Conservation (phyloP, 1,140 invertebrate species). For the Drosophila parvula region DNA sequence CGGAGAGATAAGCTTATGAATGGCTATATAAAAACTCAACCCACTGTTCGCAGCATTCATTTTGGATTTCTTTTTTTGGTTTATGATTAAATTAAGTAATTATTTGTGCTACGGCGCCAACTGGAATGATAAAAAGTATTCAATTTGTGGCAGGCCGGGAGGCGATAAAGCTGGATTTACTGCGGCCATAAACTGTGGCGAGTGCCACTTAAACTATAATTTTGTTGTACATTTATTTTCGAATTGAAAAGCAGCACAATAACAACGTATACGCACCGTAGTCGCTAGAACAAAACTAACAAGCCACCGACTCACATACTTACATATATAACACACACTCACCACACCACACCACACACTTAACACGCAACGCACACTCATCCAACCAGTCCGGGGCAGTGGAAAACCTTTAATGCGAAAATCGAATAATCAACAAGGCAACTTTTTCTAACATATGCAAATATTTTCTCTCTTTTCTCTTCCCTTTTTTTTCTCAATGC, state of each 20-base stretch:
- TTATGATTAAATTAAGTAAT: conserved; percentile 81
- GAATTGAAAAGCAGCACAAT: conserved; percentile 37
- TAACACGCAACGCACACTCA: conserved; percentile 16
- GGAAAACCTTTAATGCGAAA: conserved; percentile 51
- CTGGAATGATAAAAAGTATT: conserved; percentile 51
- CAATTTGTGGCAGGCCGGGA: conserved; percentile 51
- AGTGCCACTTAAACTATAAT: conserved; percentile 41
- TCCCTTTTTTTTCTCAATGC: conserved; percentile 12
- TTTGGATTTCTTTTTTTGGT: conserved; percentile 50
- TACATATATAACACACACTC: conserved; percentile 33
- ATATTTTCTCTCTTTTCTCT: conserved; percentile 52
- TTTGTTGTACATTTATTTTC: conserved; percentile 35
- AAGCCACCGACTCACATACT: conserved; percentile 15
- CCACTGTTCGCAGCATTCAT: conserved; percentile 33
- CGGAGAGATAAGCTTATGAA: conserved; percentile 69
- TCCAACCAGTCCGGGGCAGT: conserved; percentile 33
- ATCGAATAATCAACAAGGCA: conserved; percentile 49
- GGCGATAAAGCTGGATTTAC: conserved; percentile 55
- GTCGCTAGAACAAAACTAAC: conserved; percentile 59
- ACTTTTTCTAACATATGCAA: conserved; percentile 69
- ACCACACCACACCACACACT: conserved; percentile 23
- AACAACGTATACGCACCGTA: conserved; percentile 67
- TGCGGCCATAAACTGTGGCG: conserved; percentile 32
- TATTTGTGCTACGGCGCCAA: conserved; percentile 70
- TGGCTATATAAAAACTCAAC: conserved; percentile 71